A percentile compares a stretch with the other conserved stretches of the same genome.
Evolutionary conservation across 2,797 vertebrate species (phyloP).

Genomic region (Argentina silus): DNA sequence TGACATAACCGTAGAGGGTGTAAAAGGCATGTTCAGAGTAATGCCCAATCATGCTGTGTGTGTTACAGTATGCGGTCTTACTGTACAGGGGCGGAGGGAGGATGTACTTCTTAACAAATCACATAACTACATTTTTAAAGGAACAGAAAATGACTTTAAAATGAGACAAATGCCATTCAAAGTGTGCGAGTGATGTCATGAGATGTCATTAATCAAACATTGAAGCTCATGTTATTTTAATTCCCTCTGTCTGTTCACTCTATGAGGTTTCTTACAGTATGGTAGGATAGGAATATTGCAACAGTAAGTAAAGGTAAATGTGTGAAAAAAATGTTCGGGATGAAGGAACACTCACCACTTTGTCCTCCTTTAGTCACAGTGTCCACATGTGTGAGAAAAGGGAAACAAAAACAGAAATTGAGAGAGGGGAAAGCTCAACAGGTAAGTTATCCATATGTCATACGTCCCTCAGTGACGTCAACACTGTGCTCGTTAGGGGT

Average conservation of each 20-base stretch:
- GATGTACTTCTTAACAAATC: too few relatives aligned
- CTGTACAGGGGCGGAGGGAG: too few relatives aligned
- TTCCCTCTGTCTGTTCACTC: too few relatives aligned
- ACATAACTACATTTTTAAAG: neutral
- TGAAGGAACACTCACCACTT: slow-evolving; percentile 92
- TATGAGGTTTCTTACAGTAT: too few relatives aligned
- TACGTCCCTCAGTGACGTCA: slow-evolving; percentile 34
- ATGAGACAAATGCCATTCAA: too few relatives aligned
- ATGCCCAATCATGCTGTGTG: neutral
- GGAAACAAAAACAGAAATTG: slow-evolving; percentile 60
- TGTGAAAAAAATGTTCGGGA: slow-evolving; percentile 7
- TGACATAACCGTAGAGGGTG: slow-evolving; percentile 55
- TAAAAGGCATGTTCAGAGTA: slow-evolving; percentile 42
- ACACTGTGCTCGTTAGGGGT: slow-evolving; percentile 14
- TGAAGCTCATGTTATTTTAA: too few relatives aligned
- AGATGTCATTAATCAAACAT: too few relatives aligned
- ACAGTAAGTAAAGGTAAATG: too few relatives aligned
- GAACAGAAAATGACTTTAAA: too few relatives aligned
- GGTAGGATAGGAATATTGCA: too few relatives aligned
- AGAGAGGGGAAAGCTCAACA: slow-evolving; percentile 14
- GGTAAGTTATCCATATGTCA: neutral
- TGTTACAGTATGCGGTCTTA: neutral
- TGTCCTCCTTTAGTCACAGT: slow-evolving; percentile 93
- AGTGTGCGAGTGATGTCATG: too few relatives aligned
- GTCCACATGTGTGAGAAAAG: slow-evolving; percentile 68